These are phyloP conservation scores for Brachionus paranguensis DNA, from an alignment of 1,140 invertebrate species.

Conservation along the genomic window DNA sequence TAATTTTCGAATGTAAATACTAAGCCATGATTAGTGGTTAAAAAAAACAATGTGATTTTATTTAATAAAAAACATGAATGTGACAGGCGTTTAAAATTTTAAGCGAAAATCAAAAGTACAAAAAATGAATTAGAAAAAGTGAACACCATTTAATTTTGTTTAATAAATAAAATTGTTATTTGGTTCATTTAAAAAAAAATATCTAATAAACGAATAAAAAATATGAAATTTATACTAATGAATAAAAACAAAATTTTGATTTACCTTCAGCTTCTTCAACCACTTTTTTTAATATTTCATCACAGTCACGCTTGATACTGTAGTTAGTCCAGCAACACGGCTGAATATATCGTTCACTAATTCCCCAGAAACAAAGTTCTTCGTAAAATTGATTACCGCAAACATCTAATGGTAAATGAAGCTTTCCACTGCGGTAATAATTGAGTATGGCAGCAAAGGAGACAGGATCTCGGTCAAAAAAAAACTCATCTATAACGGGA, in stretches of 20 bases:
- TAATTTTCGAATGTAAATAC: too few species aligned
- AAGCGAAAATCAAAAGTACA: too few species aligned
- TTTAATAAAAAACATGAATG: too few species aligned
- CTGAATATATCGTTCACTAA: slow-evolving; percentile 54
- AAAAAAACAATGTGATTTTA: too few species aligned
- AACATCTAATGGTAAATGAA: slow-evolving; percentile 98
- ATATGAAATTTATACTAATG: too few species aligned
- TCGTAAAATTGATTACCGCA: slow-evolving; percentile 98
- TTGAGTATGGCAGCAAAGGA: slow-evolving; percentile 97
- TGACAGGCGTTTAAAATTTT: too few species aligned
- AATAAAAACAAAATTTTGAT: neutral
- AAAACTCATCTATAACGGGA: slow-evolving; percentile 93
- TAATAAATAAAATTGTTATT: too few species aligned
- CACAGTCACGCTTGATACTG: slow-evolving; percentile 7
- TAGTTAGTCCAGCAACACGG: slow-evolving; percentile 42
- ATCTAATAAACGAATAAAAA: too few species aligned
- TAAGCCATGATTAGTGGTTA: too few species aligned
- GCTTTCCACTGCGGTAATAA: slow-evolving; percentile 94
- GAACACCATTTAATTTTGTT: too few species aligned
- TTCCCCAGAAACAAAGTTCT: slow-evolving; percentile 96
- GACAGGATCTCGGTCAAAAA: slow-evolving; percentile 98
- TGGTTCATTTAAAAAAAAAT: too few species aligned
- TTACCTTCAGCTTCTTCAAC: neutral
- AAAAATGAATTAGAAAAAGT: too few species aligned
- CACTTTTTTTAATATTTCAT: slow-evolving; percentile 7